phyloP scores from a whole-genome alignment of 2,888 invertebrate species.

The Philhelius pedissequus region DNA sequence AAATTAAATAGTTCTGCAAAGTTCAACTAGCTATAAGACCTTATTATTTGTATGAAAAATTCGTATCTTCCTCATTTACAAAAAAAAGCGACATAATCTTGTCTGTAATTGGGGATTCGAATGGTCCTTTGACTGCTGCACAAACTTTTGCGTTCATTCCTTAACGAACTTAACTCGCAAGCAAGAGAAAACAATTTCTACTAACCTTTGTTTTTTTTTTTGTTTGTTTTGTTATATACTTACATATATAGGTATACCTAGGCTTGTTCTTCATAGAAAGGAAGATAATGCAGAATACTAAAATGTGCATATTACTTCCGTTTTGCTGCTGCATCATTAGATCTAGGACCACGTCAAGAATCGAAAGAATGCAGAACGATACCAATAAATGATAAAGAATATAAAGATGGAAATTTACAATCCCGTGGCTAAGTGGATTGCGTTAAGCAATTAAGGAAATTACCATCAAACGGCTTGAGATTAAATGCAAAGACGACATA shows the following conservation, averaged over 20 bases:
- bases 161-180: neutral
- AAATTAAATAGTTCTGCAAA: neutral
- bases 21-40: neutral
- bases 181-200: slow-evolving; percentile 12
- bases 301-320: neutral
- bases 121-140: slow-evolving; percentile 13
- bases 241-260: neutral
- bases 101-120: slow-evolving; percentile 35
- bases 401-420: slow-evolving; percentile 64
- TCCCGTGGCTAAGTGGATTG: slow-evolving; percentile 67
- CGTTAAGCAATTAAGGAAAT: slow-evolving; percentile 69
- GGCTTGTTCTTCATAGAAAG: neutral
- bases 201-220: neutral
- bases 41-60: too few species aligned
- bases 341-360: slow-evolving; percentile 17
- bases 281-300: neutral
- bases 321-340: neutral
- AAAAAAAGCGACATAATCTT: slow-evolving; percentile 45
- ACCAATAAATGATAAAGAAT: slow-evolving; percentile 66
- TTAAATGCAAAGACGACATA: slow-evolving; percentile 45
- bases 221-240: neutral
- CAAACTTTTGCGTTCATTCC: slow-evolving; percentile 17
- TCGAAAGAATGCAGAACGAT: slow-evolving; percentile 38
- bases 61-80: too few species aligned
- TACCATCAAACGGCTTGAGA: slow-evolving; percentile 66